Conservation (phyloP, 2,888 invertebrate genomes). For the Actias luna region DNA sequence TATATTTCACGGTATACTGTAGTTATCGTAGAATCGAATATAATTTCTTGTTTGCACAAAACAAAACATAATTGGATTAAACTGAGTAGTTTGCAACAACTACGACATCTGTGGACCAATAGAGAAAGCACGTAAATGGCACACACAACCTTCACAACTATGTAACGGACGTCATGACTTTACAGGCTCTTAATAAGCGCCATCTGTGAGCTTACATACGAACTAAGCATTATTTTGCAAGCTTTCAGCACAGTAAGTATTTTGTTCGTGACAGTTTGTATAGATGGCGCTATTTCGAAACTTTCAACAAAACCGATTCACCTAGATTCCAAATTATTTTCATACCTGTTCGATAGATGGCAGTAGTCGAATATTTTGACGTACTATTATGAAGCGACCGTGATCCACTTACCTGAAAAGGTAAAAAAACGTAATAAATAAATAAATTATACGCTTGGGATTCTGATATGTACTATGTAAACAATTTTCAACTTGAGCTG, state of each 20-base stretch:
- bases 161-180: background rate
- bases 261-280: no score
- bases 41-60: background rate
- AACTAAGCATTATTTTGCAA: slow-evolving; percentile 2
- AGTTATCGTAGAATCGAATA: no score
- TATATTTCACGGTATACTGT: no score
- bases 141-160: background rate
- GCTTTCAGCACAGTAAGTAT: no score
- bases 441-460: background rate
- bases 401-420: background rate
- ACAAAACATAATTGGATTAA: background rate
- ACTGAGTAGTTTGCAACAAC: background rate
- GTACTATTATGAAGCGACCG: background rate
- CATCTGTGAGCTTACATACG: slow-evolving; percentile 7
- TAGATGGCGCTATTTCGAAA: slow-evolving; percentile 30
- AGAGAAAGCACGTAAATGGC: background rate
- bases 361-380: background rate
- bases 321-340: background rate
- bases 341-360: background rate
- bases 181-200: slow-evolving; percentile 16
- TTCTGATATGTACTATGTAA: background rate
- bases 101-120: slow-evolving; percentile 6
- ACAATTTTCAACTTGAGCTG: no score
- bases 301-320: background rate
- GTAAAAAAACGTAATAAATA: background rate